Base-by-base conservation (phyloP, 1,140 invertebrate species). In the Zophobas atratus region DNA sequence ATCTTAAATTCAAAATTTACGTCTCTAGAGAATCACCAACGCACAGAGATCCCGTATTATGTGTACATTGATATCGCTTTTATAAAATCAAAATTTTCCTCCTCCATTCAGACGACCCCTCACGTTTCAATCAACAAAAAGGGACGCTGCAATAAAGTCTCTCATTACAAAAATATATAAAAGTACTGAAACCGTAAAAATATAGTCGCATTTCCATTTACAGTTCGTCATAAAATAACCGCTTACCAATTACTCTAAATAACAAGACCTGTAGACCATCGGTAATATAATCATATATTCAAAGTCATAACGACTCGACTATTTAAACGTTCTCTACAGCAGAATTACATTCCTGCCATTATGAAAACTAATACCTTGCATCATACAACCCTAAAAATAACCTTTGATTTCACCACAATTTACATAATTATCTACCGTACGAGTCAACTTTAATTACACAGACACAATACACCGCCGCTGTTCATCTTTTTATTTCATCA, bases 391-490 rank as follows among this genome's bases (percentile, higher is more conserved):
- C 53, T 34, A 33, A 33, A 55, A 60, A 60, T 60, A 60, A 60
- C 56, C 36, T 60, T 39, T 39, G 56, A 60, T 38, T 39, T 60
- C 38, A 38, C 56, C 36, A 60, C 35, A 60, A 60, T 60, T 60
- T 35, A 6, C 35, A 39, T 46, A 4, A 8, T 46, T 46, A 20
- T 20, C 20, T 20, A 20, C 20, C 20, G 20, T 20, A 20, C 43
- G 43, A 46, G 3, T 4, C 3, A 46, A 4, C 3, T 39, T 36
- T 60, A 60, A 60, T 60, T 60, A 60, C 3, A 46, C 43, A 46
- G 43, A 46, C 43, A 3, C 43, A 46, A 46, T 46, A 4, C 8
- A 8, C 43, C 43, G 8, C 43, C 43, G 43, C 43, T 46, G 43
- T 8, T 20, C 20, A 20, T 20, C 20, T 20, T 20, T 20, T 20